Base-by-base conservation (phyloP, 1,140 invertebrate species). In the Conus ventricosus region DNA sequence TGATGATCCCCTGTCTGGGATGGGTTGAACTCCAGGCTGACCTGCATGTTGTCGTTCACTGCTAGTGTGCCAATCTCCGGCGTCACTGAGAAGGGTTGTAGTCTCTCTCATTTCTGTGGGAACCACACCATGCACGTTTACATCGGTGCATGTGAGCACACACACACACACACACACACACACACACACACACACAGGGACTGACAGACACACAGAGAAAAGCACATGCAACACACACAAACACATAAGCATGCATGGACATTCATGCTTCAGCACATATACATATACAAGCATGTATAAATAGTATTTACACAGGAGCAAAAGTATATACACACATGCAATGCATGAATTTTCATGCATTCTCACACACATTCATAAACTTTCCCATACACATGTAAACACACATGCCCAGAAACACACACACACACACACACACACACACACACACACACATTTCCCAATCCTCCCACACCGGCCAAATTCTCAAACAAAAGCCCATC, bases 11-110 rank as follows among this genome's bases (percentile, higher is more conserved):
- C 94, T 54, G 92, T 90, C 83, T 92, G 92, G 23, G 91, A 87
- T 17, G 95, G 95, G n/a, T 91, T 93, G 89, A 95, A 95, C 87
- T 94, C 94, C n/a, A 95, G 88, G 13, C 92, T 93, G 7, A 95
- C 93, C 89, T 95, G 95, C 90, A 95, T 93, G 83, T 92, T 95
- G 53, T 95, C 95, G 80, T 94, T 93, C 0, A 95, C 91, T 25
- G 90, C 87, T 17, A 95, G 86, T n/a, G 93, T 93, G 63, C 95
- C 95, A 90, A 94, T 94, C 84, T 92, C 92, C 86, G 95, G 95
- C 15, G 85, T 92, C 23, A 95, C 95, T 67, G 90, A 95, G 95
- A 39, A 20, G 95, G 95, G 78, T 95, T 95, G 90, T 55, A 92
- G 90, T 84, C 82, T 51, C 4, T 53, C 10, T 54, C 80, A 13